These are phyloP conservation scores for Microtus ochrogaster DNA, from an alignment of 2,113 vertebrate genomes.

Conservation along the genomic window DNA sequence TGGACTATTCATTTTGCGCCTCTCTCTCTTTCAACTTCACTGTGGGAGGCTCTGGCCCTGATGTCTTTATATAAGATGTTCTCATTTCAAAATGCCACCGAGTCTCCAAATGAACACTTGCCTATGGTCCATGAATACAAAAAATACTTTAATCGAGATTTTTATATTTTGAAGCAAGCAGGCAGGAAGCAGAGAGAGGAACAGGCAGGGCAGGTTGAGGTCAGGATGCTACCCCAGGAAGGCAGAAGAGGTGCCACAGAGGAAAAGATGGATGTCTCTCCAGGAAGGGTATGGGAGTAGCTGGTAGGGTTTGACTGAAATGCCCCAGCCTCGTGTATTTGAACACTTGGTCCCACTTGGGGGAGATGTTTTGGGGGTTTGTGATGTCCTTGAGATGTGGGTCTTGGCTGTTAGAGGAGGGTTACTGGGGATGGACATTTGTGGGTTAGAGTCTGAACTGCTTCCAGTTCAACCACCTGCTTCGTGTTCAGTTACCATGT, in stretches of 20 bases:
- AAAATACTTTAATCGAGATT: slow-evolving; percentile 89
- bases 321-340: not conserved
- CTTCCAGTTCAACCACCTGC: not conserved
- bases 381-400: not conserved
- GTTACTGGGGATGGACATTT: not conserved
- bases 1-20: slow-evolving; percentile 89
- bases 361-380: not conserved
- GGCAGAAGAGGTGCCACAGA: slow-evolving; percentile 25
- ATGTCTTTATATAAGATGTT: slow-evolving; percentile 92
- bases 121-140: slow-evolving; percentile 90
- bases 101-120: slow-evolving; percentile 92
- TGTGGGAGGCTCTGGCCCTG: slow-evolving; percentile 88
- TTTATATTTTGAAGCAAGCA: slow-evolving; percentile 89
- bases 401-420: not conserved
- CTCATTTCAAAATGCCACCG: slow-evolving; percentile 91
- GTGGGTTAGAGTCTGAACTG: not conserved
- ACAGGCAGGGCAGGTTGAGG: slow-evolving; percentile 73
- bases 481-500: not conserved
- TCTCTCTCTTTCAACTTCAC: slow-evolving; percentile 90
- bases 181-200: slow-evolving; percentile 72
- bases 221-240: slow-evolving; percentile 70
- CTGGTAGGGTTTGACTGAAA: not conserved
- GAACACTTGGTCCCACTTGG: not conserved
- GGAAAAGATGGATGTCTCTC: slow-evolving; percentile 42
- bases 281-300: accelerated